Base-by-base conservation (phyloP, 1,140 invertebrate species). In the Solenopsis fugax region DNA sequence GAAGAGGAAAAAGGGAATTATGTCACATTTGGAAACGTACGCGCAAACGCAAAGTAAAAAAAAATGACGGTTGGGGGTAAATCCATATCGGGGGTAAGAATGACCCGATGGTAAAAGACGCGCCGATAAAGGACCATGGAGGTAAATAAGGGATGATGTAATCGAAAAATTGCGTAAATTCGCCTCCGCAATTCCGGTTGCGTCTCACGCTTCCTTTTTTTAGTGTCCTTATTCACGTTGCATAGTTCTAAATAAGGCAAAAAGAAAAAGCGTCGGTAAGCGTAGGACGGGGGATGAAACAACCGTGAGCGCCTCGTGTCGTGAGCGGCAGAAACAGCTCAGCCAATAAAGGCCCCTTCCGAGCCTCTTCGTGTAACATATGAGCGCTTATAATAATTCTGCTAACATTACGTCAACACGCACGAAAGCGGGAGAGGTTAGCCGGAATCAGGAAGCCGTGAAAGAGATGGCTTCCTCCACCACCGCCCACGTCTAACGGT, bases 241-340 rank as follows among this genome's bases (percentile, higher is more conserved):
- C 67, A 50, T 2, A 21, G 41, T 60, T 13, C 54, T 84, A 84
- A 73, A 75, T 62, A 75, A 37, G 41, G 18, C 4, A 34, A 73
- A 75, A 60, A 37, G 41, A 75, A 84, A 45, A 75, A 60, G 41
- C 24, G 12, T 58, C 16, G 10, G 37, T 48, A n/a, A 48, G 67
- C 69, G 80, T 84, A 56, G 69, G 80, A 45, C 54, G 80, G 10
- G 69, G 78, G 80, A 84, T 84, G 80, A 84, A 84, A 73, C 48
- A 58, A 60, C 24, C 67, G 37, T 71, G 50, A 72, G 45, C 13
- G 41, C 52, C 56, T 62, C 29, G 41, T 60, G 52, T 0, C 52
- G 37, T 45, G 56, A 72, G 52, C 67, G 65, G 12, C 80, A 82
- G 56, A 72, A 81, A 58, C 50, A 34, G 65, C 21, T 45, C n/a